phyloP scores from a whole-genome alignment of 2,888 invertebrate species.

The Pollenia amentaria region DNA sequence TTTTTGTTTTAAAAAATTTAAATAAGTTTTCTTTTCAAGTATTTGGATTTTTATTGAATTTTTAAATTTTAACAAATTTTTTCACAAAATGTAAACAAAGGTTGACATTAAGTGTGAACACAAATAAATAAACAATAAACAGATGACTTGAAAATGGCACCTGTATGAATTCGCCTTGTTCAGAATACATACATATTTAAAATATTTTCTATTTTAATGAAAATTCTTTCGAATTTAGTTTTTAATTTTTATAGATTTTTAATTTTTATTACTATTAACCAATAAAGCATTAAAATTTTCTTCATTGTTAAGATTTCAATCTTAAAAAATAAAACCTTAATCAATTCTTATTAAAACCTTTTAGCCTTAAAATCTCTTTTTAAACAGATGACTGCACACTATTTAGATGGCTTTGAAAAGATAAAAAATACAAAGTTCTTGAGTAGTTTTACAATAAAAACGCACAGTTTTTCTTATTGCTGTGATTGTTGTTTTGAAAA shows the following conservation, averaged over 20 bases:
- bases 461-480: background rate
- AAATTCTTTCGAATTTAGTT: constrained; percentile 28
- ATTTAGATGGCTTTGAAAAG: constrained; percentile 48
- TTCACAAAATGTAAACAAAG: too few species aligned
- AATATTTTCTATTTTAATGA: background rate
- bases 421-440: constrained; percentile 24
- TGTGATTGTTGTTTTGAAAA: constrained; percentile 28
- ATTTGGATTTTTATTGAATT: too few species aligned
- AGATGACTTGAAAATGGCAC: too few species aligned
- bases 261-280: constrained; percentile 58
- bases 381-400: constrained; percentile 52
- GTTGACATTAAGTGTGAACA: too few species aligned
- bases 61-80: too few species aligned
- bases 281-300: constrained; percentile 20
- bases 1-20: too few species aligned
- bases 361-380: constrained; percentile 55
- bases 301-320: background rate
- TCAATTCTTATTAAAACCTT: constrained; percentile 29
- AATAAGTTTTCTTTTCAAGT: too few species aligned
- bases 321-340: constrained; percentile 18
- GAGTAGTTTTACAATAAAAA: background rate
- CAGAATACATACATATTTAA: background rate
- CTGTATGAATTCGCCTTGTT: too few species aligned
- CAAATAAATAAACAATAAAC: too few species aligned
- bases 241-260: constrained; percentile 64